Evolutionary conservation across 2,888 invertebrate genomes (phyloP), one percentile per base, ranked within the genome.

Genomic region (Parthenolecanium corni): DNA sequence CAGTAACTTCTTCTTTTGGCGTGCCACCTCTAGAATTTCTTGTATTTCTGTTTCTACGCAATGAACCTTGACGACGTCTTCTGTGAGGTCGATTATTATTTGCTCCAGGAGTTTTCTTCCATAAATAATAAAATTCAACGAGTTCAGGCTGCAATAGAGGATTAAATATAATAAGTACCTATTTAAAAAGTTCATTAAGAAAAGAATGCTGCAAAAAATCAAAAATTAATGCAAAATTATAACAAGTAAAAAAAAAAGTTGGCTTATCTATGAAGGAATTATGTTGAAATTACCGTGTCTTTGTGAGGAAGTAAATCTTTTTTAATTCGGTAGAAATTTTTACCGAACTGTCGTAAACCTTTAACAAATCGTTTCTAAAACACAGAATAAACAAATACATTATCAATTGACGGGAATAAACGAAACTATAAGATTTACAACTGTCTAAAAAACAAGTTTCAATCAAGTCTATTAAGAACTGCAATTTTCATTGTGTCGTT

Each of bases 91-190:
- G 82, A 75, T 94, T 94, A 74, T 91, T 93, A 74, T 92, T 91
- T 66, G 97, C 97, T 71, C 93, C 93, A 20, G 96, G 93, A 42
- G 96, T 95, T 78, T 97, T 98, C 79, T 99, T 99, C 98, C 98
- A 98, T 72, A 95, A 80, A 77, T 98, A 98, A 77, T 98, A 98
- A 78, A 92, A 98, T 75, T 96, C 95, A 62, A 98, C 95, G 72
- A 98, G 77, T 74, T 98, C 96, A 63, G 93, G 86, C 85, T 86
- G 18, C 11, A 57, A 16, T 42, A 4, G 18, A 68, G 18, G 71
- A 71, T 69, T 52, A 65, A 65, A 68, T 62, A 65, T 56, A 51
- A 57, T 42, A 63, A 38, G 49, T 51, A 52, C 40, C 31, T 40
- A 62, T 62, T 38, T 49, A 65, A n/a, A n/a, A n/a, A n/a, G n/a